Base-by-base conservation (phyloP, 2,113 vertebrate species). In the Copsychus sechellarum region DNA sequence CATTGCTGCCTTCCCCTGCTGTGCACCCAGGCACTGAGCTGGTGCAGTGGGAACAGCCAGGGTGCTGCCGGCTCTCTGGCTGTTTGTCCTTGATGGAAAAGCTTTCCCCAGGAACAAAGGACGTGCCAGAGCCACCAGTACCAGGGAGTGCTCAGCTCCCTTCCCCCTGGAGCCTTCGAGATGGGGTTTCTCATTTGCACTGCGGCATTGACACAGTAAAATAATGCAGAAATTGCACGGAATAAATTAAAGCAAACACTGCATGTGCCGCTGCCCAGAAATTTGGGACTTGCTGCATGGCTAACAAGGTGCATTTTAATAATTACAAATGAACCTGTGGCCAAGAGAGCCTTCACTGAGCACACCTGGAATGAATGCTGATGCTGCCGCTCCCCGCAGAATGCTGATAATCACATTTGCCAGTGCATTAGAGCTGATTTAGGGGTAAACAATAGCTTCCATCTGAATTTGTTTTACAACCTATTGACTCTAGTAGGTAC, bases 341-440 rank as follows among this genome's bases (percentile, higher is more conserved):
- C 84, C 81, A 76, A 57, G 95, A 77, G 86, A 96, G 62, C 67
- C 90, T 66, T 93, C 71, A 33, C 64, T n/a, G 57, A 81, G 76
- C 67, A 61, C 86, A 87, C 83, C 82, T 95, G 92, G 70, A 72
- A 93, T 54, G 93, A 94, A 95, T 95, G 94, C 77, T 93, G 95
- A 72, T 93, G 76, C 61, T 56, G 84, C 64, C 1, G 5, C 34
- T 93, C 84, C 88, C 82, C 7, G 2, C 48, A 48, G 60, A 77
- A 86, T 45, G 81, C 87, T 78, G 88, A 70, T 92, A 87, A 96
- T 96, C 86, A 43, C 83, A 48, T 91, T 93, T 86, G 79, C 89
- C 56, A 23, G 73, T 74, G 93, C 82, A 60, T 95, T 93, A 94
- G 70, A 42, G 69, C 65, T 95, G 86, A 91, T 94, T 96, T 92